Percentiles rank a stretch among this genome's conserved stretches.
Evolutionary conservation across 2,888 invertebrate species (phyloP).

Genomic region (Cantharis flavilabris): DNA sequence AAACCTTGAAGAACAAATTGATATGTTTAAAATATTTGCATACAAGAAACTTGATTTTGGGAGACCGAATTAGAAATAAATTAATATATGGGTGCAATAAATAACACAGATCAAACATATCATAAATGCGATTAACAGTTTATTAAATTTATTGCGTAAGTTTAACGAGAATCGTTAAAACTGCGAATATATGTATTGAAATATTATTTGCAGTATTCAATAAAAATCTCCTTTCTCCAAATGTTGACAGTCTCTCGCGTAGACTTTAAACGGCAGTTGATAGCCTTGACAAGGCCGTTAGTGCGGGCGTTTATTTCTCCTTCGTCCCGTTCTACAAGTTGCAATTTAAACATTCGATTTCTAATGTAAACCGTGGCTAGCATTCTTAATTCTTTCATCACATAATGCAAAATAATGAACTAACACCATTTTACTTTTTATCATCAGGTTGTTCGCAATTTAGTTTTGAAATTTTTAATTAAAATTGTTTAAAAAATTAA

Average conservation of each 20-base stretch:
- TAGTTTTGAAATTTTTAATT: conserved; percentile 26
- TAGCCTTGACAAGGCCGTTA: conserved; percentile 51
- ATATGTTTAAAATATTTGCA: background rate
- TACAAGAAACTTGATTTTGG: background rate
- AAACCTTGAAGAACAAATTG: background rate
- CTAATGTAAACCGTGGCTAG: conserved; percentile 34
- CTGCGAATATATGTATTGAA: background rate
- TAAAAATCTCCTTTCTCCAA: conserved; percentile 29
- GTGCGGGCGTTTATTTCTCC: conserved; percentile 44
- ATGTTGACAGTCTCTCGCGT: conserved; percentile 23
- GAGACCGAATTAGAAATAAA: background rate
- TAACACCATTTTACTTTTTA: conserved; percentile 31
- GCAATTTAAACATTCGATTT: conserved; percentile 33
- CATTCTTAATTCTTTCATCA: conserved; percentile 42
- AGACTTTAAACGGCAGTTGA: conserved; percentile 40
- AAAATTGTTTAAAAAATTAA: conserved; percentile 2
- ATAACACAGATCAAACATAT: background rate
- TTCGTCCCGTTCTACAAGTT: conserved; percentile 22
- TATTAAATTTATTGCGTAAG: background rate
- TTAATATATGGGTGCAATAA: background rate
- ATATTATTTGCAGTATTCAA: conserved; percentile 1
- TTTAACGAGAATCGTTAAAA: background rate
- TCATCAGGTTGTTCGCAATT: conserved; percentile 20
- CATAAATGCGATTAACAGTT: background rate
- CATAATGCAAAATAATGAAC: conserved; percentile 31